Percentiles rank a stretch among this genome's conserved stretches.
Conservation (phyloP, 2,888 invertebrate genomes). For the Meghimatium bilineatum region DNA sequence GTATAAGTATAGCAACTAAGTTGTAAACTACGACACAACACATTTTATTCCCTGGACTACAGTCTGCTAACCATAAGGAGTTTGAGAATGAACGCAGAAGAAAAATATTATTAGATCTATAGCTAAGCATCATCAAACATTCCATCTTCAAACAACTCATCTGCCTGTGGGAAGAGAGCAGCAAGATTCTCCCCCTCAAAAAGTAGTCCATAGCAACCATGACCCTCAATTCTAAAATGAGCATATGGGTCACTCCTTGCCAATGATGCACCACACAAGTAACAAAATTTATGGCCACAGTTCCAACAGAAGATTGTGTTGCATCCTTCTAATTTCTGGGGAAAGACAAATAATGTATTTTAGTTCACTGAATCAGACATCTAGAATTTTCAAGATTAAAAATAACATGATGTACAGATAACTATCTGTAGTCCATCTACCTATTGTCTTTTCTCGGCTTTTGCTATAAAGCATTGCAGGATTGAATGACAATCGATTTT, state of each 20-base stretch:
- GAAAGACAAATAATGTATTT: not conserved
- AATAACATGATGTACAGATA: not conserved
- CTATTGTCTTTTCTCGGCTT: too few species aligned
- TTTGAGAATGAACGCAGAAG: too few species aligned
- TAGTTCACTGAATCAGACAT: not conserved
- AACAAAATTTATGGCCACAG: conserved; percentile 43
- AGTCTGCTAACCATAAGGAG: too few species aligned
- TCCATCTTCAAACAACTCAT: conserved; percentile 35
- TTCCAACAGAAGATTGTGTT: conserved; percentile 35
- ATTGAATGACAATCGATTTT: too few species aligned
- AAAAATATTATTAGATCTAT: too few species aligned
- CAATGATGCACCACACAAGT: conserved; percentile 24
- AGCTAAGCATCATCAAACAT: conserved; percentile 41
- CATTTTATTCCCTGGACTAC: too few species aligned
- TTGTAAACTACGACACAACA: too few species aligned
- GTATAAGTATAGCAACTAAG: too few species aligned
- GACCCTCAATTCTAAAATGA: conserved; percentile 22
- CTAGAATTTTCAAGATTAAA: not conserved
- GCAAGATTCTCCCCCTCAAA: conserved; percentile 39
- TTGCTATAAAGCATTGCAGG: too few species aligned
- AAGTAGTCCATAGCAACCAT: conserved; percentile 21
- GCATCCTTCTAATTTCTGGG: conserved; percentile 42
- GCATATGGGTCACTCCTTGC: conserved; percentile 25
- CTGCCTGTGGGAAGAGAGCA: conserved; percentile 22
- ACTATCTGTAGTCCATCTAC: too few species aligned